Conservation (phyloP, 1,140 invertebrate species). For the Colletes gigas region DNA sequence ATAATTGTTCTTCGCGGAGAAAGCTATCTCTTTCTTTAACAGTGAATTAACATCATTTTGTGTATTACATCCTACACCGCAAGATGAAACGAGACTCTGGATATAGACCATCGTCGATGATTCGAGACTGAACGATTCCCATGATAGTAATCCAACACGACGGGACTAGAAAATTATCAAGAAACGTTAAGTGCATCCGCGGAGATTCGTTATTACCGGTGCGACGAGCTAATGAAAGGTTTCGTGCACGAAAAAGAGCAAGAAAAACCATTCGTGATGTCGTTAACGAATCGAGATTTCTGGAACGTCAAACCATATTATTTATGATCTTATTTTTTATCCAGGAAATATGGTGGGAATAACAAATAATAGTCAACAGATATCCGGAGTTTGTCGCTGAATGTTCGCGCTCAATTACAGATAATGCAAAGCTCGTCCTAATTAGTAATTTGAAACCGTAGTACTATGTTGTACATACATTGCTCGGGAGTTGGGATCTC, state of each 20-base stretch:
- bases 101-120: slow-evolving; percentile 4
- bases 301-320: not conserved
- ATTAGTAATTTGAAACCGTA: too few relatives aligned
- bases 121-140: not conserved
- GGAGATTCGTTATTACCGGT: not conserved
- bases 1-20: too few relatives aligned
- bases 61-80: too few relatives aligned
- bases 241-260: not conserved
- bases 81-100: not conserved
- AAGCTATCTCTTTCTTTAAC: too few relatives aligned
- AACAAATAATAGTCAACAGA: too few relatives aligned
- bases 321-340: not conserved
- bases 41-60: too few relatives aligned
- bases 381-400: too few relatives aligned
- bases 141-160: not conserved
- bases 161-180: not conserved
- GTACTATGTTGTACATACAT: too few relatives aligned
- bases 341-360: too few relatives aligned
- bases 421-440: too few relatives aligned
- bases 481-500: not conserved
- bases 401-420: too few relatives aligned
- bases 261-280: too few relatives aligned
- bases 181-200: not conserved
- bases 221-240: not conserved
- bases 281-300: not conserved